These are phyloP conservation scores for Mimumesa dahlbomi DNA, from an alignment of 2,888 invertebrate species.

Conservation along the genomic window DNA sequence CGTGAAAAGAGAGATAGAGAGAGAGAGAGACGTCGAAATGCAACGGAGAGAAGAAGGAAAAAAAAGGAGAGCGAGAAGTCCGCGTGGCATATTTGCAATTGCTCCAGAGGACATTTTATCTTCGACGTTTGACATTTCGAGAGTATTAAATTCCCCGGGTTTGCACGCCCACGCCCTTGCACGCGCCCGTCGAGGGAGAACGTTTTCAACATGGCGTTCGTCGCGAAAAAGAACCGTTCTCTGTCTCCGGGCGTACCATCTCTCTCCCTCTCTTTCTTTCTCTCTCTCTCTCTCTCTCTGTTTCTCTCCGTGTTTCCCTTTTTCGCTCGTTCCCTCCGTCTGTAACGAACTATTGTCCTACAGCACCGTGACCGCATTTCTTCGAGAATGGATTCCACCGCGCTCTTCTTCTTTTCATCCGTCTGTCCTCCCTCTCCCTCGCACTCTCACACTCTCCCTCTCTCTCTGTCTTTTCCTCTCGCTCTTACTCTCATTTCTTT, in stretches of 20 bases:
- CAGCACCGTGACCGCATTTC: slow-evolving; percentile 58
- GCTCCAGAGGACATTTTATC: slow-evolving; percentile 64
- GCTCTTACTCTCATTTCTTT: not conserved
- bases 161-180: slow-evolving; percentile 61
- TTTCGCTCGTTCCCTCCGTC: slow-evolving; percentile 13
- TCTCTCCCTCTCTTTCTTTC: slow-evolving; percentile 14
- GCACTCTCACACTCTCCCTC: slow-evolving; percentile 11
- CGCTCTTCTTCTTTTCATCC: slow-evolving; percentile 4
- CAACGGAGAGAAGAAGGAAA: slow-evolving; percentile 17
- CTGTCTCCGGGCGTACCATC: slow-evolving; percentile 8
- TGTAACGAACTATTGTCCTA: slow-evolving; percentile 64
- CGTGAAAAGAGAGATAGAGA: not conserved
- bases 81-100: slow-evolving; percentile 21
- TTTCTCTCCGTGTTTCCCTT: slow-evolving; percentile 3
- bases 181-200: slow-evolving; percentile 49
- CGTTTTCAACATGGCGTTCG: slow-evolving; percentile 55
- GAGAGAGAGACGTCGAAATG: too few relatives aligned
- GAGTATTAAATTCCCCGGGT: slow-evolving; percentile 67
- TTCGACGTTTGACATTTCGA: slow-evolving; percentile 73
- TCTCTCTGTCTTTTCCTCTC: not conserved
- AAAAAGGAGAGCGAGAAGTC: slow-evolving; percentile 31
- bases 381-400: slow-evolving; percentile 43
- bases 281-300: slow-evolving; percentile 10
- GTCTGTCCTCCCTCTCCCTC: slow-evolving; percentile 14
- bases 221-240: slow-evolving; percentile 48